Evolutionary conservation across 2,888 invertebrate genomes (phyloP).

Genomic region (Aporophyla lueneburgensis): DNA sequence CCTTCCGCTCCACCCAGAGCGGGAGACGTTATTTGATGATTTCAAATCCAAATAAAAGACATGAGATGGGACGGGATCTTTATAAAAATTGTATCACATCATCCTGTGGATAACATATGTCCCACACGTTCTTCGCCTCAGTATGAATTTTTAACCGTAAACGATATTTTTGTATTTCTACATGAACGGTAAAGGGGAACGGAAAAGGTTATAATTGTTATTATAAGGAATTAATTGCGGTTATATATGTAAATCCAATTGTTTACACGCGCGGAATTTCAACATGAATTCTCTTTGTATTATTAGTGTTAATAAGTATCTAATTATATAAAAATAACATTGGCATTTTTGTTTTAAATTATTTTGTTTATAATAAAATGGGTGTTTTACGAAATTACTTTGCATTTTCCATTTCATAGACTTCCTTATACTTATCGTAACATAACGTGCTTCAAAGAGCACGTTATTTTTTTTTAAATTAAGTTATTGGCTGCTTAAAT

Average conservation of each 20-base stretch:
- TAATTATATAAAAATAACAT: not conserved
- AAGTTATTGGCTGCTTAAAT: no score
- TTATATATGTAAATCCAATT: no score
- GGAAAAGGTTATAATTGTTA: not conserved
- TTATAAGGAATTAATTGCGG: not conserved
- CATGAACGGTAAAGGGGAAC: not conserved
- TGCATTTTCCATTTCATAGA: not conserved
- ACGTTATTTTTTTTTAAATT: no score
- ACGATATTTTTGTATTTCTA: not conserved
- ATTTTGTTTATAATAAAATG: constrained; percentile 2
- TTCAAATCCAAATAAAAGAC: no score
- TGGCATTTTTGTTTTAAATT: not conserved
- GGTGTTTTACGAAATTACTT: not conserved
- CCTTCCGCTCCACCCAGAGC: no score
- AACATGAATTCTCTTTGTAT: not conserved
- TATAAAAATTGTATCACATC: not conserved
- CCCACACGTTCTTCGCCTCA: no score
- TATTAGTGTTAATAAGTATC: not conserved
- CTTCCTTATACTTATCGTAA: not conserved
- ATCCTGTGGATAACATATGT: not conserved
- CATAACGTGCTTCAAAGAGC: not conserved
- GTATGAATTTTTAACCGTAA: not conserved
- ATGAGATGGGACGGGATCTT: no score
- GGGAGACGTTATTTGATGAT: no score
- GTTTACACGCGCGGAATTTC: not conserved